These are phyloP conservation scores for Camptogramma bilineatum DNA, from an alignment of 2,888 invertebrate species.

Conservation along the genomic window DNA sequence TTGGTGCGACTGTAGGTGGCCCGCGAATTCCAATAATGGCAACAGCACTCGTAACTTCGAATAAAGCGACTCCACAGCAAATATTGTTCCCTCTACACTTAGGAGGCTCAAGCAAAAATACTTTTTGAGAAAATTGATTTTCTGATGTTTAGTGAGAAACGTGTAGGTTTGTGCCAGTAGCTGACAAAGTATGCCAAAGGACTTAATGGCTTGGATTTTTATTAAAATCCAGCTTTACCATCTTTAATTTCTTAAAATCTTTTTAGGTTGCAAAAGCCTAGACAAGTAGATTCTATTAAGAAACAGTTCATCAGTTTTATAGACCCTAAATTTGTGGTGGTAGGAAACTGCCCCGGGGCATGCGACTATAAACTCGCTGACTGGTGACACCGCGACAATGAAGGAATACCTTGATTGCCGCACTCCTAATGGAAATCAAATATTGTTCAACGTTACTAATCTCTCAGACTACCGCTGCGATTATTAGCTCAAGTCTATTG, in stretches of 20 bases:
- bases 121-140: constrained; percentile 68
- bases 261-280: constrained; percentile 52
- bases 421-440: constrained; percentile 60
- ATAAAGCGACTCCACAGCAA: constrained; percentile 66
- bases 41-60: constrained; percentile 61
- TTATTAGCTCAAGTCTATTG: constrained; percentile 11
- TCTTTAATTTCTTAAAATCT: constrained; percentile 33
- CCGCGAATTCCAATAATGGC: constrained; percentile 69
- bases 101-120: constrained; percentile 61
- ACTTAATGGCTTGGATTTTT: neutral
- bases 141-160: constrained; percentile 46
- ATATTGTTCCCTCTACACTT: constrained; percentile 69
- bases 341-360: constrained; percentile 75
- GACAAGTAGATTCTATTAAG: constrained; percentile 70
- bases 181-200: neutral
- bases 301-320: constrained; percentile 81
- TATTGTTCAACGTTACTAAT: constrained; percentile 42
- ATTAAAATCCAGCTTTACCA: neutral
- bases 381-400: constrained; percentile 75
- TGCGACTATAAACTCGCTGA: constrained; percentile 75
- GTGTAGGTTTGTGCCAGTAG: neutral
- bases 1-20: constrained; percentile 49
- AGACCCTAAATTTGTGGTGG: constrained; percentile 76
- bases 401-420: constrained; percentile 61
- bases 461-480: constrained; percentile 10